Percentiles rank a stretch among this genome's conserved stretches.
Evolutionary conservation across 2,113 vertebrate genomes (phyloP).

Genomic region (Myrmophylax atrothorax): DNA sequence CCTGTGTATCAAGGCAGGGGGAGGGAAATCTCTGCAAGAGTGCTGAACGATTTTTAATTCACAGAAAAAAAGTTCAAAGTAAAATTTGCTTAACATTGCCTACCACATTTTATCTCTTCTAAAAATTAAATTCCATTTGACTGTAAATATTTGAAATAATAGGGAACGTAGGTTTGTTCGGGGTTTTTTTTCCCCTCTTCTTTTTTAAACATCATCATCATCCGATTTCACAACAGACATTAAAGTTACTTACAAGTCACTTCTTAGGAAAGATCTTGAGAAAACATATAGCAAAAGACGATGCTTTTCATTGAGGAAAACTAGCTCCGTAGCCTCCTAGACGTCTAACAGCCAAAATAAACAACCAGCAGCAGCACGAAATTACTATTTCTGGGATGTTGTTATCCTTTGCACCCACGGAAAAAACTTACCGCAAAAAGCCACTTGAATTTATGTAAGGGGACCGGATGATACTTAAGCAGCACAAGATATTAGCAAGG

Average conservation of each 20-base stretch:
- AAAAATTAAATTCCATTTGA: not conserved
- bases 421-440: not conserved
- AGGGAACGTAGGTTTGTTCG: not conserved
- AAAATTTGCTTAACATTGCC: not conserved
- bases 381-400: not conserved
- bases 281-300: not conserved
- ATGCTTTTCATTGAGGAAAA: not conserved
- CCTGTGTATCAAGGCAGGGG: not conserved
- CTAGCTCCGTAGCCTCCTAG: not conserved
- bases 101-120: not conserved
- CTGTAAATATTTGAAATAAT: not conserved
- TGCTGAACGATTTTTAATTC: not conserved
- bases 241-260: not conserved
- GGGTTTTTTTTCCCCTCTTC: not conserved
- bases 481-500: not conserved
- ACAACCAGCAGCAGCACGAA: too few species aligned
- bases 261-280: not conserved
- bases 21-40: not conserved
- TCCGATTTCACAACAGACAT: not conserved
- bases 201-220: not conserved
- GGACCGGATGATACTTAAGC: fast-evolving
- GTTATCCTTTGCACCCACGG: not conserved
- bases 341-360: not conserved
- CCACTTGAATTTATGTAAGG: not conserved
- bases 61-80: not conserved